A percentile compares a stretch with the other conserved stretches of the same genome.
phyloP scores from a whole-genome alignment of 2,113 vertebrate species.

The Protobothrops mucrosquamatus region DNA sequence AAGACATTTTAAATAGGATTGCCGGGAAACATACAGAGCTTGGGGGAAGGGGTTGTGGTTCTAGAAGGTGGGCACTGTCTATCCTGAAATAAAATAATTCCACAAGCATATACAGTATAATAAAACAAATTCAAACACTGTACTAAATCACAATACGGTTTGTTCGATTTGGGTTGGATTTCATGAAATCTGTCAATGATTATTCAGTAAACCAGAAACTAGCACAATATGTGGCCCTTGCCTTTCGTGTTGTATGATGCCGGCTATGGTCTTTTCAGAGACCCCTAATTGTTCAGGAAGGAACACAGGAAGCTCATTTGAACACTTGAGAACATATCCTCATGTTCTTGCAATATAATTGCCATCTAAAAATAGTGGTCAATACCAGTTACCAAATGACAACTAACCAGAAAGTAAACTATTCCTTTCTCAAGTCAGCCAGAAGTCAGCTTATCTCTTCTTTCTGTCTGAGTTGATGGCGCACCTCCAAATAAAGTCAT shows the following conservation, averaged over 20 bases:
- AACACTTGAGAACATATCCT: not conserved
- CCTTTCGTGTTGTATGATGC: not conserved
- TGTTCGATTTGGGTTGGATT: not conserved
- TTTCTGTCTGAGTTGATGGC: not conserved
- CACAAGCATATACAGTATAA: not conserved
- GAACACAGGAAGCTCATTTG: not conserved
- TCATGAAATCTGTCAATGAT: not conserved
- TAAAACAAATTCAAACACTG: not conserved
- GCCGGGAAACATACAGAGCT: not conserved
- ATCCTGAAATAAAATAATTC: not conserved
- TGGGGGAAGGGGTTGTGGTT: not conserved
- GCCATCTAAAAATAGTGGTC: not conserved
- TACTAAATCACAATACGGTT: not conserved
- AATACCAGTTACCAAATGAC: not conserved
- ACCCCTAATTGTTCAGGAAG: not conserved
- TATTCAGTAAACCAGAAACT: not conserved
- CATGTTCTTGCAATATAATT: not conserved
- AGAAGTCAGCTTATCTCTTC: not conserved
- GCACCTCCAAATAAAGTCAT: not conserved
- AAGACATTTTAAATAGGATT: not conserved
- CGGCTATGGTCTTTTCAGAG: not conserved
- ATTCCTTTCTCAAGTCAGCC: not conserved
- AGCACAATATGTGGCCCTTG: not conserved
- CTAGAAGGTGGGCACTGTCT: not conserved
- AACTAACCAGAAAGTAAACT: not conserved